Base-by-base conservation (phyloP, 2,888 invertebrate species). In the Boloria selene region DNA sequence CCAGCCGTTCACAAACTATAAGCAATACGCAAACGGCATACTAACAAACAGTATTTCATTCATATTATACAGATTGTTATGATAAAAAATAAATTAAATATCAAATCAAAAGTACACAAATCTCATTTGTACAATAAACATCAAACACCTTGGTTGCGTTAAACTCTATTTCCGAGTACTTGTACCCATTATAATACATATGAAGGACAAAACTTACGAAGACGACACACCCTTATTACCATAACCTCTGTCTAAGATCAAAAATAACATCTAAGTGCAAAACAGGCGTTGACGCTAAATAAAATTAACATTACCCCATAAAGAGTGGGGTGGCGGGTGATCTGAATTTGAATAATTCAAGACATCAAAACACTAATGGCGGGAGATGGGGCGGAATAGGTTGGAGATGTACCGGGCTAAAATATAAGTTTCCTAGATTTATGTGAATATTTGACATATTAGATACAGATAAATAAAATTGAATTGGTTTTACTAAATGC, bases 351-450 rank as follows among this genome's bases (percentile, higher is more conserved):
- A 85, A 85, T 85, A 78, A 85, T 83, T 85, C 80, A 83, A 79
- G 74, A 73, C 81, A 79, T 83, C 84, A 81, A 81, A 81, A 84
- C 79, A 83, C 82, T 83, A 80, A 84, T 80, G 82, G 78, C 77
- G 75, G 77, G 79, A 78, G 75, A 74, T 76, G 75, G 74, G 66
- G 70, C 61, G 64, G 17, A 67, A 62, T 54, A 61, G 50, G 60
- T 22, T 31, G 58, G 42, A 71, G 68, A n/a, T 44, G 44, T 63
- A 66, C 47, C 45, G 47, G 22, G 60, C 52, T 52, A 44, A 47
- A 13, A 45, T 3, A 44, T 45, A 53, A 49, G 3, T 14, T n/a
- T 13, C 6, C 18, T n/a, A 51, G 4, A 51, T 51, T 22, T 22
- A 22, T 22, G n/a, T n/a, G 22, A 22, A 22, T 22, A 22, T 22